phyloP scores from a whole-genome alignment of 2,113 vertebrate genomes.

The Donacobius atricapilla region DNA sequence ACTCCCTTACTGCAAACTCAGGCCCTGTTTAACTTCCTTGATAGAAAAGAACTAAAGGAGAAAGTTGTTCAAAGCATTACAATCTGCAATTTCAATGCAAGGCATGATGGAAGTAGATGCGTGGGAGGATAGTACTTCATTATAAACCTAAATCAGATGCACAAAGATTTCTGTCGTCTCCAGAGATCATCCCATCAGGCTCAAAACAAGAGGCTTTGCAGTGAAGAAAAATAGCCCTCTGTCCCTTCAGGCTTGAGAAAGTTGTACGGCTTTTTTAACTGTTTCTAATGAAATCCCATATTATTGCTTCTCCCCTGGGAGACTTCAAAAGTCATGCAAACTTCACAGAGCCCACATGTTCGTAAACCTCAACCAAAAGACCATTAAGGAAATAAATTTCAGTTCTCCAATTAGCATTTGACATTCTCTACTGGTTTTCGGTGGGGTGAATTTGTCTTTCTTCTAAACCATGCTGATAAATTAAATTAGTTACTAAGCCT shows the following conservation, averaged over 20 bases:
- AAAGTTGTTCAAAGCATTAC: not conserved
- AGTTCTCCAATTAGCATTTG: slow-evolving; percentile 6
- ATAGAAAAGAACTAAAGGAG: not conserved
- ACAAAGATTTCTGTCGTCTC: not conserved
- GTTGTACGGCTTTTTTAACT: slow-evolving; percentile 9
- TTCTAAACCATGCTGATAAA: slow-evolving; percentile 6
- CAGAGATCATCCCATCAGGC: not conserved
- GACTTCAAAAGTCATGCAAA: slow-evolving; percentile 34
- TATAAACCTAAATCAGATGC: slow-evolving; percentile 31
- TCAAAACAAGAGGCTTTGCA: not conserved
- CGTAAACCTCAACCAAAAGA: not conserved
- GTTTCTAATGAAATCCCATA: slow-evolving; percentile 21
- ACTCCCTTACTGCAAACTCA: not conserved
- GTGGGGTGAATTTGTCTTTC: not conserved
- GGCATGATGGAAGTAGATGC: not conserved
- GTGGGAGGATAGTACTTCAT: slow-evolving; percentile 19
- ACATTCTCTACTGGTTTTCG: not conserved
- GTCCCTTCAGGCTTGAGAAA: not conserved
- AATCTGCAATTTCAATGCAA: not conserved
- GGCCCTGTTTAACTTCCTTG: not conserved
- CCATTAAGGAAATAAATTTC: slow-evolving; percentile 20
- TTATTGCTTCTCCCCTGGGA: slow-evolving; percentile 22
- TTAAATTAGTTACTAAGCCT: not conserved
- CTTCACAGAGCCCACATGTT: slow-evolving; percentile 40
- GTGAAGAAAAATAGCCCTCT: not conserved